A percentile compares a stretch with the other conserved stretches of the same genome.
These are phyloP conservation scores for Peromyscus nudipes DNA, from an alignment of 2,797 vertebrate genomes.

Conservation along the genomic window DNA sequence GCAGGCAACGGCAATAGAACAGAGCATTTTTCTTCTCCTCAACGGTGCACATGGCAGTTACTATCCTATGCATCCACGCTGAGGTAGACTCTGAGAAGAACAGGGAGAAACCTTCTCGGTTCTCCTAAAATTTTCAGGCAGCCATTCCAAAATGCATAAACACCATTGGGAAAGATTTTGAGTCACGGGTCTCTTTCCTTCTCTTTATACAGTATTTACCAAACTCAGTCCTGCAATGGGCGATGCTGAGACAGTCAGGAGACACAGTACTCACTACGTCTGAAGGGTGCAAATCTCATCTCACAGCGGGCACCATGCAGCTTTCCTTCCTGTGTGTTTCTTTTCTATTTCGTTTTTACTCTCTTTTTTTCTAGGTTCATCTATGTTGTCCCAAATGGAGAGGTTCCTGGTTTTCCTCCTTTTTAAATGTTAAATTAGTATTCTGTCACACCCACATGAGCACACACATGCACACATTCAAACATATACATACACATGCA, in stretches of 20 bases:
- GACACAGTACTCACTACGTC: not conserved
- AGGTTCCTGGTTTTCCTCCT: not conserved
- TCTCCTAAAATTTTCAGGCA: slow-evolving; percentile 18
- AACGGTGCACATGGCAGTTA: not conserved
- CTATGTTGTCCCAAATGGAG: not conserved
- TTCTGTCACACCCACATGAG: not conserved
- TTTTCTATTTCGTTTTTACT: not conserved
- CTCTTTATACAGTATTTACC: not conserved
- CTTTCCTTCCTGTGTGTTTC: not conserved
- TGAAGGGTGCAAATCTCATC: slow-evolving; percentile 1
- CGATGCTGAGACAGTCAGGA: not conserved
- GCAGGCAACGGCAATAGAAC: not conserved
- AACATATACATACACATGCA: rapidly evolving
- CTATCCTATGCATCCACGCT: not conserved
- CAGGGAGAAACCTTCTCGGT: not conserved
- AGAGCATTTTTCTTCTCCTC: slow-evolving; percentile 33
- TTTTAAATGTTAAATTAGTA: not conserved
- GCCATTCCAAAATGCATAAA: not conserved
- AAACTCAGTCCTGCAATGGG: not conserved
- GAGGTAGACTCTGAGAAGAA: slow-evolving; percentile 50
- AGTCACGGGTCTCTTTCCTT: not conserved
- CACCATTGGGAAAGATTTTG: not conserved
- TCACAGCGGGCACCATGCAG: not conserved
- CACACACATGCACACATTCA: not conserved
- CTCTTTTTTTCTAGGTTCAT: not conserved